Percentiles rank a stretch among this genome's conserved stretches.
Evolutionary conservation across 2,797 vertebrate genomes (phyloP).

Genomic region (Melanotaenia trifasciata): DNA sequence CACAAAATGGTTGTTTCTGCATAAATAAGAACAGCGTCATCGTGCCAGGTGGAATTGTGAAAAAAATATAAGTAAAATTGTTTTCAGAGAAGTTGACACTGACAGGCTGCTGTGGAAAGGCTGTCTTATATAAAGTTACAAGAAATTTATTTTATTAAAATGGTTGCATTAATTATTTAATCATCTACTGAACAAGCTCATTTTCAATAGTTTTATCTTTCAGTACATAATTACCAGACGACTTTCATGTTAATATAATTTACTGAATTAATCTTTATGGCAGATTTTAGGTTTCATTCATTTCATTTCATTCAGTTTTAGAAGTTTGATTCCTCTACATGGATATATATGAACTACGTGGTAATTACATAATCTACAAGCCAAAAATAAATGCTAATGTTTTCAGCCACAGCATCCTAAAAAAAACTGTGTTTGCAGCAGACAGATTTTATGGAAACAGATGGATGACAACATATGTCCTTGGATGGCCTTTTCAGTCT

Average conservation of each 20-base stretch:
- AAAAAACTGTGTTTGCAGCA: constrained; percentile 1
- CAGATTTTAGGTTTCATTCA: background rate
- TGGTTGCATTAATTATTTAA: background rate
- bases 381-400: background rate
- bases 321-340: background rate
- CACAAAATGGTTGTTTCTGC: background rate
- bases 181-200: background rate
- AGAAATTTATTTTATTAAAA: background rate
- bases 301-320: no score
- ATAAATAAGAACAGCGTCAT: background rate
- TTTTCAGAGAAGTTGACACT: background rate
- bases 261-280: background rate
- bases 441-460: constrained; percentile 8
- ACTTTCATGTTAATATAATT: background rate
- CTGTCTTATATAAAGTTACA: background rate
- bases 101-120: background rate
- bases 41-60: background rate
- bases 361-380: background rate
- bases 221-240: no score
- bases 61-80: background rate
- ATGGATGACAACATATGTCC: constrained; percentile 27
- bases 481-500: constrained; percentile 41
- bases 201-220: background rate
- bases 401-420: constrained; percentile 1
- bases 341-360: background rate